A percentile compares a stretch with the other conserved stretches of the same genome.
These are phyloP conservation scores for Pentalonia nigronervosa DNA, from an alignment of 1,140 invertebrate species.

Conservation along the genomic window DNA sequence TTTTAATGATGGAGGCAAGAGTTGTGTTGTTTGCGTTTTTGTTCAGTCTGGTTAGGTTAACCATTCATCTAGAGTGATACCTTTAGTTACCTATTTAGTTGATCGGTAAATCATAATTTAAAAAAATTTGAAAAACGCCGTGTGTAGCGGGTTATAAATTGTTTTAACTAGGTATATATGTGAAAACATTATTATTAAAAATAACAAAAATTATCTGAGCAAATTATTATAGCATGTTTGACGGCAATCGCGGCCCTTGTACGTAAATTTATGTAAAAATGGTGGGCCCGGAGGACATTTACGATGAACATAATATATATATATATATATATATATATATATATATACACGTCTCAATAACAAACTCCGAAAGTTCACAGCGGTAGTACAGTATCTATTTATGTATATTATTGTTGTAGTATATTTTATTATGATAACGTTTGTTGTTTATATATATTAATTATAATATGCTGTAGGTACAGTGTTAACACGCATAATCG, in stretches of 20 bases:
- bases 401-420: neutral
- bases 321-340: neutral
- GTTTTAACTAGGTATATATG: no score
- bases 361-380: slow-evolving; percentile 22
- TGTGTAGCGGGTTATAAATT: no score
- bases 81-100: no score
- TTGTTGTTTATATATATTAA: neutral
- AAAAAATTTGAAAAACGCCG: no score
- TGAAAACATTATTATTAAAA: no score
- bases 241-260: neutral
- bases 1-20: no score
- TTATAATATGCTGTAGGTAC: neutral
- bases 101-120: no score
- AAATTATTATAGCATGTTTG: neutral
- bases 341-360: slow-evolving; percentile 15
- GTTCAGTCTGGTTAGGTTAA: no score
- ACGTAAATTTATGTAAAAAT: neutral
- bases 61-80: no score
- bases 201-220: neutral
- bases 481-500: neutral
- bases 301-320: neutral
- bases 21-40: no score
- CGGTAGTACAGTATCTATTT: neutral
- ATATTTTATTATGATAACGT: neutral
- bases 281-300: neutral